Evolutionary conservation across 2,888 invertebrate genomes (phyloP).

Genomic region (Anthophora plumipes): DNA sequence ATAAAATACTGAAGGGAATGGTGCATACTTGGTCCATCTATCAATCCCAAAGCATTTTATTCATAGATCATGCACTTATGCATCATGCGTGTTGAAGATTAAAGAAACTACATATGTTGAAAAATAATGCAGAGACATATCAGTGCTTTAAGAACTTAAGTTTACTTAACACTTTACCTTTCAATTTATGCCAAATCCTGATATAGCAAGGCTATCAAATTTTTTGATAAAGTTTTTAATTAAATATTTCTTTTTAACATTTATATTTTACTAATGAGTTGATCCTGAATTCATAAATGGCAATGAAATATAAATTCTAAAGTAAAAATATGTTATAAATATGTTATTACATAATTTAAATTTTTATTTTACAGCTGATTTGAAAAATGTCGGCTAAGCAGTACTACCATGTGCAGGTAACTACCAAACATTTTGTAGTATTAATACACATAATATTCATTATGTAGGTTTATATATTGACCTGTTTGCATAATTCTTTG

Average conservation of each 20-base stretch:
- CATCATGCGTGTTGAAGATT: too few species aligned
- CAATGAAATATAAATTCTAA: background rate
- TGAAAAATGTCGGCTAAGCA: conserved; percentile 74
- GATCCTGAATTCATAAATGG: background rate
- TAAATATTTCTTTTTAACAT: background rate
- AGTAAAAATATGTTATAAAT: background rate
- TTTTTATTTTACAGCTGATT: conserved; percentile 54
- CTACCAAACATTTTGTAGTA: conserved; percentile 29
- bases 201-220: background rate
- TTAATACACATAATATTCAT: background rate
- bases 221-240: background rate
- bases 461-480: background rate
- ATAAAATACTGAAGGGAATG: too few species aligned
- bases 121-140: too few species aligned
- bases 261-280: background rate
- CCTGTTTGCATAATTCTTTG: too few species aligned
- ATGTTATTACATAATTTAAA: conserved; percentile 19
- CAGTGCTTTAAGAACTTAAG: too few species aligned
- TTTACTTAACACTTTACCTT: too few species aligned
- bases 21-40: too few species aligned
- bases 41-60: too few species aligned
- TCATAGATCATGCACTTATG: too few species aligned
- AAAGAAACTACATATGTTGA: too few species aligned
- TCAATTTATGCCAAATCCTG: too few species aligned
- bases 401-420: conserved; percentile 80